Evolutionary conservation across 2,888 invertebrate genomes (phyloP), one percentile per base, ranked within the genome.

Genomic region (Melolontha melolontha): DNA sequence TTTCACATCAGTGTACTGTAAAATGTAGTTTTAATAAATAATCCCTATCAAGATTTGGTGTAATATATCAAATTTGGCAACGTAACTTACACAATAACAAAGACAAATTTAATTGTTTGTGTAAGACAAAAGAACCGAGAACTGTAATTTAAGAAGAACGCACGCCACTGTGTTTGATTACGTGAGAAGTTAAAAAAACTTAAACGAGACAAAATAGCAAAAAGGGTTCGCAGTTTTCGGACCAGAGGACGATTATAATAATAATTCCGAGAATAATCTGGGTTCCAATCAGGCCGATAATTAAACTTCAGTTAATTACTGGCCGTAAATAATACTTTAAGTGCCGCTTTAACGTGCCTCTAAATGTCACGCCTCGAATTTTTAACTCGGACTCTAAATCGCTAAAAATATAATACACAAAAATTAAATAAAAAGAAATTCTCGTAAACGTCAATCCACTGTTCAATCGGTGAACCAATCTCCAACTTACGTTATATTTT

Each of bases 291-390:
- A 81, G 78, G 74, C 73, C 74, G 78, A 80, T 83, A 82, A 82
- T 83, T 82, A 82, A 82, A 81, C 79, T 75, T 71, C 78, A 74
- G 79, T 83, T 83, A 83, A 83, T 83, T 83, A 83, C 82, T 77
- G 75, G 78, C 79, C 80, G 81, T 83, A 83, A 83, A 83, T 83
- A 82, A 83, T 81, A 79, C 79, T 82, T 82, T 82, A 82, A 83
- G 81, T 81, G 82, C 81, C 79, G 80, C 82, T 82, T 83, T 83
- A 82, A 83, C 83, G 82, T 81, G 79, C 80, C 79, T 79, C 78
- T 82, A 82, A 82, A 82, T 81, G 82, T 83, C 83, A 82, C 82
- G 82, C 79, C 79, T 79, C 75, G 79, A 77, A 79, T 79, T 79
- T 80, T 80, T 79, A 79, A 74, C 75, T 77, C 77, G 75, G 73